Evolutionary conservation across 2,888 invertebrate genomes (phyloP), one percentile per base, ranked within the genome.

Genomic region (Cremastinae sp.): DNA sequence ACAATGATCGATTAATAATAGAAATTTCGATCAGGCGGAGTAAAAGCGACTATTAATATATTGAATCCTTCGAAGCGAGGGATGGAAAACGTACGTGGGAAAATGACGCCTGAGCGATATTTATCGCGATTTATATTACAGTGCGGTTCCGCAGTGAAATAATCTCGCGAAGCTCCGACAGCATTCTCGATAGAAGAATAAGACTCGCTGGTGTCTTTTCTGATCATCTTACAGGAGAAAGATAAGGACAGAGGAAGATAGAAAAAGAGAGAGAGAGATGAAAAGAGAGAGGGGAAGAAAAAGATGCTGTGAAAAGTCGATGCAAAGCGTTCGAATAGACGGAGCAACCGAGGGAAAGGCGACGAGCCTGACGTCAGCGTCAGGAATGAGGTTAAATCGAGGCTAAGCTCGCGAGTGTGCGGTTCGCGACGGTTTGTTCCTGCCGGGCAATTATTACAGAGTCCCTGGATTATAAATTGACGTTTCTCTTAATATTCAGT

Each of bases 301-400:
- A 20, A 9, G 16, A 20, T 28, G 51, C 45, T 47, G 85, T 84
- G 85, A 82, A 85, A 84, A 83, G 82, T 84, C 79, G 81, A 47
- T 18, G 10, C 47, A 47, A 49, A n/a, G 59, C 45, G 20, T 18
- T 45, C 18, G 28, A 20, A 43, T 18, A n/a, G 41, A 9, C 20
- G 18, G 22, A 75, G 20, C 72, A 41, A 58, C 69, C 81, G 83
- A 86, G 87, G 82, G 87, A 85, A 87, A 86, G 85, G 86, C 84
- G 78, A 80, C 65, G 74, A 20, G 55, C 68, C 72, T 88, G 89
- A 88, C 89, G 89, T 88, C 88, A 88, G 78, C 82, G 18, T 47
- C 75, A 79, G 83, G 86, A 88, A 88, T 84, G 88, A 87, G 88
- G 87, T 86, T 88, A 88, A 87, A 81, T 80, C 81, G 78, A 84